These are phyloP conservation scores for Diachrysia chrysitis DNA, from an alignment of 2,888 invertebrate genomes.

Conservation along the genomic window DNA sequence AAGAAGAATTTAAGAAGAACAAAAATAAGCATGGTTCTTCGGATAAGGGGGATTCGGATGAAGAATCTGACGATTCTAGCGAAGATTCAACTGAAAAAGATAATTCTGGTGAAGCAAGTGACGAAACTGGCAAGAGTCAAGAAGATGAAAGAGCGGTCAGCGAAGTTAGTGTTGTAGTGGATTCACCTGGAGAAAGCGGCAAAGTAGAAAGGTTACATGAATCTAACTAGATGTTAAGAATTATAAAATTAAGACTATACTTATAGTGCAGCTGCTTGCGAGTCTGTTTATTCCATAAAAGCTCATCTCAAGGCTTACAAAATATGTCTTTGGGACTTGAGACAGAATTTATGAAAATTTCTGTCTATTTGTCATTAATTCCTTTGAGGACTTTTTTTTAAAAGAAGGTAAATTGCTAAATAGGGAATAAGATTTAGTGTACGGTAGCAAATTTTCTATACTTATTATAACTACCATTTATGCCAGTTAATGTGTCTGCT, in stretches of 20 bases:
- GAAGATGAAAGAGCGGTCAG: constrained; percentile 66
- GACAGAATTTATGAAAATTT: neutral
- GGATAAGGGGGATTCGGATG: constrained; percentile 71
- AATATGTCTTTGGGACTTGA: neutral
- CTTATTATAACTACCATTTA: neutral
- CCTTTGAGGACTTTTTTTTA: no score
- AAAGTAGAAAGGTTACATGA: constrained; percentile 81
- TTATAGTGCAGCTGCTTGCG: neutral
- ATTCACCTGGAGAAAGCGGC: constrained; percentile 79
- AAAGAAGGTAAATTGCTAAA: neutral
- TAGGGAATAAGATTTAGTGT: neutral
- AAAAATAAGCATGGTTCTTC: constrained; percentile 83
- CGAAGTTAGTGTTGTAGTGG: constrained; percentile 78
- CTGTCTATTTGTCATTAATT: no score
- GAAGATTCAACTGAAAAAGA: constrained; percentile 64
- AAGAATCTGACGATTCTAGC: constrained; percentile 68
- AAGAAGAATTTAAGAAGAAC: constrained; percentile 93
- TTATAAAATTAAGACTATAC: neutral
- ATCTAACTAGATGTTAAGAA: constrained; percentile 35
- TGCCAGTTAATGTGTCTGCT: neutral
- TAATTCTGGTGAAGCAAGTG: constrained; percentile 54
- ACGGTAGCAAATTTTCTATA: neutral
- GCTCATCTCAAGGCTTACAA: neutral
- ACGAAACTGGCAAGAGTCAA: constrained; percentile 43
- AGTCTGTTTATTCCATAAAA: neutral